Evolutionary conservation across 23 tunicate species (phyloP), one percentile per base, ranked within the genome.

Genomic region (Halocynthia aurantium): DNA sequence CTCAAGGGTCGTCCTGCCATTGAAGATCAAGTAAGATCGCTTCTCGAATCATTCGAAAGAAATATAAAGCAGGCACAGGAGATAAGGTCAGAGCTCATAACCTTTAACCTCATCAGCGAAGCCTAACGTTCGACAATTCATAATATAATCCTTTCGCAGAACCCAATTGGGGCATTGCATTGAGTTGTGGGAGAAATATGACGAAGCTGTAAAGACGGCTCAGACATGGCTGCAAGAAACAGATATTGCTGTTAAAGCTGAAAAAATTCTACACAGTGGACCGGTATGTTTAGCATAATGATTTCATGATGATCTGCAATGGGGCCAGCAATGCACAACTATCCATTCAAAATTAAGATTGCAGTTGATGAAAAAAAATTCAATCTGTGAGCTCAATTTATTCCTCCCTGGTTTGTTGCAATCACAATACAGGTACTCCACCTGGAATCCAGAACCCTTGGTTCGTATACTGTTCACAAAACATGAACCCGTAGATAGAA

Each of bases 121-220:
- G 55, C 4, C 55, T 58, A 58, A 58, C 2, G 63, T 58, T 58
- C 2, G 4, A 2, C 17, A 58, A 58, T 13, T 58, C 63, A 13
- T n/a, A 58, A 13, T 58, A 68, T 1, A 68, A 18, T 18, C 5
- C 17, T 12, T 19, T 52, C 5, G 15, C 61, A 89, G 96, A 61
- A 61, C 71, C n/a, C 81, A 90, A 57, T 72, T 90, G 66, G 15
- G 80, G 6, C 10, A 81, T 10, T 75, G 83, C 51, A 80, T 90
- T 66, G 76, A 61, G 13, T 17, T 78, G 70, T 92, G 98, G 98
- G 88, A 82, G 40, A 82, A 78, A 57, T 85, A 92, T 71, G 85
- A 92, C 15, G 85, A 77, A 61, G 71, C 85, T 6, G 82, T 92
- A 22, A 82, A 73, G 66, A 53, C 51, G 22, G 88, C 98, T 52